phyloP scores from a whole-genome alignment of 2,797 vertebrate genomes.

The Enteromius mattozi region DNA sequence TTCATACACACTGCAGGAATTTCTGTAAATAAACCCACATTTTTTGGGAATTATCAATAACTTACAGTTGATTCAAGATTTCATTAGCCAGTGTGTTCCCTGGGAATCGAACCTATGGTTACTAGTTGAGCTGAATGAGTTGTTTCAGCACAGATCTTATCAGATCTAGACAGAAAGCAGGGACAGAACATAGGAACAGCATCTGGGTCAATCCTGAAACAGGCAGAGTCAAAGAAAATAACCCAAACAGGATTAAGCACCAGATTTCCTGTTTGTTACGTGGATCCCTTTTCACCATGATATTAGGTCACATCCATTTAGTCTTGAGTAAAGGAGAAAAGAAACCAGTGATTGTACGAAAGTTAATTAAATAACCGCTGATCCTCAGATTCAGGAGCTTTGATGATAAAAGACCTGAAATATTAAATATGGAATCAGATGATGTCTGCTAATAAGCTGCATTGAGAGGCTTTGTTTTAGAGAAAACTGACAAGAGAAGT shows the following conservation, averaged over 20 bases:
- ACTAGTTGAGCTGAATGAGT: neutral
- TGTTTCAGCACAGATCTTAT: neutral
- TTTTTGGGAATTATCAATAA: neutral
- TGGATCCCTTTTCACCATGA: neutral
- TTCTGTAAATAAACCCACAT: neutral
- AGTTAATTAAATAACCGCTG: constrained; percentile 31
- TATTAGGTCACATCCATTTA: constrained; percentile 8
- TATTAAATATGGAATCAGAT: constrained; percentile 23
- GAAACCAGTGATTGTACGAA: constrained; percentile 4
- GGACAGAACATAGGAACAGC: neutral
- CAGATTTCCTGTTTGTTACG: constrained; percentile 18
- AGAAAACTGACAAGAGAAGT: neutral
- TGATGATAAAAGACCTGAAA: constrained; percentile 21
- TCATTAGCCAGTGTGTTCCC: neutral
- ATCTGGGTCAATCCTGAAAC: neutral
- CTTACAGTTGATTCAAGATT: neutral
- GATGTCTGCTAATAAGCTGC: constrained; percentile 32
- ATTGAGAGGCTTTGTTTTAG: constrained; percentile 5
- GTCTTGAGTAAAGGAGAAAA: constrained; percentile 14
- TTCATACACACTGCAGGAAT: neutral
- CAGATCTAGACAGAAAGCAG: neutral
- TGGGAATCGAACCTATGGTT: neutral
- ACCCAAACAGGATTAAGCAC: constrained; percentile 6
- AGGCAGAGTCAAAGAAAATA: constrained; percentile 7
- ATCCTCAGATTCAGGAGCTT: constrained; percentile 31